A percentile compares a stretch with the other conserved stretches of the same genome.
Evolutionary conservation across 30 jellyfish, hydroid and myxozoan species (phyloP).

Genomic region (Turritopsis dohrnii): DNA sequence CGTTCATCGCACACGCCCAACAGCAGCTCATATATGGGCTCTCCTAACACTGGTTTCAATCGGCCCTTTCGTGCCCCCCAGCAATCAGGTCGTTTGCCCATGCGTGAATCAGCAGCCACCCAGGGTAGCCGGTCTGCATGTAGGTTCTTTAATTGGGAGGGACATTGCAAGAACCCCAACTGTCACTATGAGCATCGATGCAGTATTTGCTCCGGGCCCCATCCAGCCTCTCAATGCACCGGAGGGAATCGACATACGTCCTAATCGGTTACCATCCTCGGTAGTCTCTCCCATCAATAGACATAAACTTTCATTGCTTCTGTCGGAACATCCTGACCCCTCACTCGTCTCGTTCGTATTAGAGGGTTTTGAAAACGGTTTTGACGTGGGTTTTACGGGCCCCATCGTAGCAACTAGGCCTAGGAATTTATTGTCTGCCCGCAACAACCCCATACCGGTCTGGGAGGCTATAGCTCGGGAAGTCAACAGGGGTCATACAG

Average conservation of each 20-base stretch:
- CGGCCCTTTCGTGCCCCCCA: background rate
- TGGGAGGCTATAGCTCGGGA: background rate
- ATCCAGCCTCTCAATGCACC: no score
- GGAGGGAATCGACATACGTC: no score
- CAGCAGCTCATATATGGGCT: background rate
- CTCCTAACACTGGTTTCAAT: background rate
- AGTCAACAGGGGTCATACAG: background rate
- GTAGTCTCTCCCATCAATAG: background rate
- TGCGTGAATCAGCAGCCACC: no score
- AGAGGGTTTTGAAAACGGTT: background rate
- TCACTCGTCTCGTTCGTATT: background rate
- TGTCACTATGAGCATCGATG: background rate
- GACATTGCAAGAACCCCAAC: background rate
- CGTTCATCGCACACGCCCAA: background rate
- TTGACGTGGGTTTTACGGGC: background rate
- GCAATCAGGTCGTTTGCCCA: background rate
- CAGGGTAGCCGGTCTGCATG: background rate
- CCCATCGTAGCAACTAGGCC: background rate
- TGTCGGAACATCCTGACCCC: background rate
- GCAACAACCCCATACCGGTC: background rate
- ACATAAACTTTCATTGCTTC: background rate
- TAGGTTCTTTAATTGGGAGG: background rate
- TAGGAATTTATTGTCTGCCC: background rate
- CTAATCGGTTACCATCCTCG: background rate
- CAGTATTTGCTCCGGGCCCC: background rate